phyloP scores from a whole-genome alignment of 2,113 vertebrate genomes.

The Hypomesus transpacificus region DNA sequence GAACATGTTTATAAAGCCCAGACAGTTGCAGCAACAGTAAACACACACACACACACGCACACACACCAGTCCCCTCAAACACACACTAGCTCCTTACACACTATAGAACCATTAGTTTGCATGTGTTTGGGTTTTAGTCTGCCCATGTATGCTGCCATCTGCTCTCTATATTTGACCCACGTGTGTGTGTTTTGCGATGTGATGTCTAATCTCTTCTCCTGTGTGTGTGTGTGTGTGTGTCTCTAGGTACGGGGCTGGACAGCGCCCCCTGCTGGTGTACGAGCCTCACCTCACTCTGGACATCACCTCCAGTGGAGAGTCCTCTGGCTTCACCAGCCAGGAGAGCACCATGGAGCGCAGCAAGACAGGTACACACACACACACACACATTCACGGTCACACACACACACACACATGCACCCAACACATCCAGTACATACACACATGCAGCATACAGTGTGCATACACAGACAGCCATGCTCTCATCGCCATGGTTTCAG shows the following conservation, averaged over 20 bases:
- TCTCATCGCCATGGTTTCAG: not conserved
- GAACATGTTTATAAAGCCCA: not conserved
- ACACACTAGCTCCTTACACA: too few relatives aligned
- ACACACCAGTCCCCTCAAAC: too few relatives aligned
- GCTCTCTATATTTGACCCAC: not conserved
- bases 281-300: constrained; percentile 78
- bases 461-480: not conserved
- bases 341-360: constrained; percentile 86
- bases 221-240: constrained; percentile 2
- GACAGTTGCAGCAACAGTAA: not conserved
- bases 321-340: constrained; percentile 83
- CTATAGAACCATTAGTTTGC: too few relatives aligned
- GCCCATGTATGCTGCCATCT: not conserved
- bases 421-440: not conserved
- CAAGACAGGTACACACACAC: constrained; percentile 75
- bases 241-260: constrained; percentile 71
- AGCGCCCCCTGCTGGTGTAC: constrained; percentile 70
- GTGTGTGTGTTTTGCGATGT: not conserved
- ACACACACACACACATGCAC: not conserved
- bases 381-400: not conserved
- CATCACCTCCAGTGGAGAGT: constrained; percentile 78
- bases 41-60: too few relatives aligned
- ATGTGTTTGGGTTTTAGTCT: not conserved
- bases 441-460: not conserved
- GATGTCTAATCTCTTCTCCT: not conserved